These are phyloP conservation scores for Takifugu flavidus DNA, from an alignment of 2,113 vertebrate species.

Conservation along the genomic window DNA sequence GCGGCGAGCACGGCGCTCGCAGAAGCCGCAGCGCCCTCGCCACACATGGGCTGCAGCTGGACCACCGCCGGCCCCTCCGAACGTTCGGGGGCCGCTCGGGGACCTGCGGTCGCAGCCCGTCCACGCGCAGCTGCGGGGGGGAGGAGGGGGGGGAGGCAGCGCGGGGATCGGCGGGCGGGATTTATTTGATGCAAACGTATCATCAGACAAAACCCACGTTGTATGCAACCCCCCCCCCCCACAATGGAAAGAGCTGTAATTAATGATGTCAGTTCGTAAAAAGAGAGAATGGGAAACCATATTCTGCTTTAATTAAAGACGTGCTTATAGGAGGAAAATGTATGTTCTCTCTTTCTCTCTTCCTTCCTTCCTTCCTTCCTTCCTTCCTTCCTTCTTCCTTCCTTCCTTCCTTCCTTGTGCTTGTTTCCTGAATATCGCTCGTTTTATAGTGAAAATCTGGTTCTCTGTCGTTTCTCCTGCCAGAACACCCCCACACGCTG, in stretches of 20 bases:
- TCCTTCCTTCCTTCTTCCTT: constrained; percentile 38
- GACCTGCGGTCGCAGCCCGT: constrained; percentile 56
- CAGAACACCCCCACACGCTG: constrained; percentile 77
- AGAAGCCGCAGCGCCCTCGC: constrained; percentile 71
- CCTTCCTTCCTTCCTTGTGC: constrained; percentile 24
- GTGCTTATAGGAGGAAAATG: constrained; percentile 62
- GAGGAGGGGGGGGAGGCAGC: constrained; percentile 60
- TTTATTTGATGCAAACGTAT: constrained; percentile 75
- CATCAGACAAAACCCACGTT: constrained; percentile 71
- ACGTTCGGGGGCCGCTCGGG: constrained; percentile 44
- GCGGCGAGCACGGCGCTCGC: constrained; percentile 57
- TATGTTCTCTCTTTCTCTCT: constrained; percentile 58
- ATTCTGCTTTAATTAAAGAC: constrained; percentile 70
- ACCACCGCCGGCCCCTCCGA: constrained; percentile 72
- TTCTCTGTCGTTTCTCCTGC: constrained; percentile 80
- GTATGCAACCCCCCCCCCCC: constrained; percentile 74
- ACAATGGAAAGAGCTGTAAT: constrained; percentile 67
- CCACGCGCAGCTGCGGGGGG: constrained; percentile 57
- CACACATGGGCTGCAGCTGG: constrained; percentile 78
- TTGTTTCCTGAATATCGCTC: constrained; percentile 58
- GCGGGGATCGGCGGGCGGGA: constrained; percentile 77
- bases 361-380: constrained; percentile 54
- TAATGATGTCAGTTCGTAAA: constrained; percentile 72
- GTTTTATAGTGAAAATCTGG: constrained; percentile 71
- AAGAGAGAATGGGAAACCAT: constrained; percentile 61